Evolutionary conservation across 2,113 vertebrate genomes (phyloP), one percentile per base, ranked within the genome.

Genomic region (Podarcis muralis): DNA sequence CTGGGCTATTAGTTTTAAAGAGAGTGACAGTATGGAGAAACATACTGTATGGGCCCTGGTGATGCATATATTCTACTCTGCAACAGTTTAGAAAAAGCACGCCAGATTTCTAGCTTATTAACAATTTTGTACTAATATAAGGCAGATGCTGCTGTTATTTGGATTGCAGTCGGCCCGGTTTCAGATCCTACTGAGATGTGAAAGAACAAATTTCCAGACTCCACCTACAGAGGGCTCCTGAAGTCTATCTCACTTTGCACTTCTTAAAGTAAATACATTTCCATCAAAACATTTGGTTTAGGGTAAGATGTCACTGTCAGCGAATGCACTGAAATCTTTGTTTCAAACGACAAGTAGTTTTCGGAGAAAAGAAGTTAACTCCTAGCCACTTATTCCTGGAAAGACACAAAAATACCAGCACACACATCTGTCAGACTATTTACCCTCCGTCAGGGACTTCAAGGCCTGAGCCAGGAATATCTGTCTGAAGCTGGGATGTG

Each of bases 201-300:
- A 69, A 57, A 68, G 6, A 82, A 27, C 81, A 66, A 68, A 88
- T 88, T 88, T 83, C 87, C 87, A 77, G 72, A 83, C 15, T 68
- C 81, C 30, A 88, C 87, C 87, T 88, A 88, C 87, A 88, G 87
- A 88, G 87, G 87, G 87, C 87, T 88, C 87, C 87, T 88, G 71
- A 83, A 83, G 87, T 88, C 87, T 88, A 37, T 68, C 37, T 83
- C 81, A 43, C 81, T 40, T 68, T 83, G 72, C 72, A 83, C 22
- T 88, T 83, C 40, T 83, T 69, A 66, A 83, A 53, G 81, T 83
- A 66, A 83, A 77, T 77, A 68, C 30, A 76, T 77, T 88, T 77
- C 40, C 83, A 35, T 77, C 62, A 83, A 83, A 83, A 75, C 62
- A 77, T 88, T 88, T 77, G 59, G 59, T 83, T 83, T 83, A 2